phyloP scores from a whole-genome alignment of 2,888 invertebrate genomes.

The Epiblema foenella region DNA sequence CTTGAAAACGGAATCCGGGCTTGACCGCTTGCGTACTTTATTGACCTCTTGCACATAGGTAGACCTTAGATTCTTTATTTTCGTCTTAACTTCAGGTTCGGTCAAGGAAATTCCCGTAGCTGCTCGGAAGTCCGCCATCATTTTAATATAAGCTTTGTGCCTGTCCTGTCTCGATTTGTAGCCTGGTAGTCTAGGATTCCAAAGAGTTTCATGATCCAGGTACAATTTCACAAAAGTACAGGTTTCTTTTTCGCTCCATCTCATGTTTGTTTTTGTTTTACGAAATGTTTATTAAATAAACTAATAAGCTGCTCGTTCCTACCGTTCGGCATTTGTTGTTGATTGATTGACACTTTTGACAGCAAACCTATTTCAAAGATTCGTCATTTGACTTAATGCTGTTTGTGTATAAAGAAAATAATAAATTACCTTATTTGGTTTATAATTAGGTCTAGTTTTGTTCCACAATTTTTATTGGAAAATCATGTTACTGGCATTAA shows the following conservation, averaged over 20 bases:
- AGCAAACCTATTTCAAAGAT: neutral
- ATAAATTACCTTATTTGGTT: too few relatives aligned
- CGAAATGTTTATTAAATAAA: conserved; percentile 5
- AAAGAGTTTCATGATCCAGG: conserved; percentile 69
- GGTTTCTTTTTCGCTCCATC: conserved; percentile 77
- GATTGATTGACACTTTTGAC: neutral
- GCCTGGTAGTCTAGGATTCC: conserved; percentile 69
- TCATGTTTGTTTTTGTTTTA: conserved; percentile 55
- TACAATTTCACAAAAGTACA: conserved; percentile 77
- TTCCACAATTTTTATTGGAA: neutral
- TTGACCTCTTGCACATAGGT: conserved; percentile 68
- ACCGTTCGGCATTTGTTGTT: conserved; percentile 17
- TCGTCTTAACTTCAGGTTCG: conserved; percentile 62
- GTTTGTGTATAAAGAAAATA: too few relatives aligned
- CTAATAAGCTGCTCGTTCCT: neutral
- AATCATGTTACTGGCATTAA: neutral
- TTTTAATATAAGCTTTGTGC: conserved; percentile 63
- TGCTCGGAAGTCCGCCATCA: conserved; percentile 61
- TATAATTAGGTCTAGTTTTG: too few relatives aligned
- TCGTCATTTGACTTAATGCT: neutral
- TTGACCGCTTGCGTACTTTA: conserved; percentile 65
- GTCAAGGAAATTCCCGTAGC: conserved; percentile 63
- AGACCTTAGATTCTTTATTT: conserved; percentile 68
- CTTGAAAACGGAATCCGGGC: conserved; percentile 56
- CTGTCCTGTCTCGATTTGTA: conserved; percentile 68